Conservation (phyloP, 92 coral and sea anemone genomes). For the Plumapathes pennacea region DNA sequence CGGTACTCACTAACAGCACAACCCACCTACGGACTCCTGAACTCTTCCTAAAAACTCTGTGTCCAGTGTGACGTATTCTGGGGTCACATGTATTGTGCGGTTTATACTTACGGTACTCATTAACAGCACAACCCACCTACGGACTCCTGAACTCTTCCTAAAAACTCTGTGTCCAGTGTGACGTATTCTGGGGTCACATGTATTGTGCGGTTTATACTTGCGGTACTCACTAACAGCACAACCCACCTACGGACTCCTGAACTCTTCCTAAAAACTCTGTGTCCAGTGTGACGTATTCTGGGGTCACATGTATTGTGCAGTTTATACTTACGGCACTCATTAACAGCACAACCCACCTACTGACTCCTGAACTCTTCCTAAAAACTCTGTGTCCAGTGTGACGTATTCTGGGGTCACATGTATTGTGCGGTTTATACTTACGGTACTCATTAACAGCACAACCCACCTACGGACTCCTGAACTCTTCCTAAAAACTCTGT, state of each 20-base stretch:
- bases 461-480: conserved; percentile 85
- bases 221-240: too few relatives aligned
- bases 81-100: too few relatives aligned
- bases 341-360: too few relatives aligned
- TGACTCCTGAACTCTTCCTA: conserved; percentile 63
- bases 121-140: too few relatives aligned
- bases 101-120: too few relatives aligned
- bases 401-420: conserved; percentile 97
- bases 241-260: conserved; percentile 85
- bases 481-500: conserved; percentile 70
- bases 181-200: conserved; percentile 97
- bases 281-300: conserved; percentile 76
- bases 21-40: conserved; percentile 85
- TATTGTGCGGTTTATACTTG: too few relatives aligned
- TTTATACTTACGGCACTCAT: too few relatives aligned
- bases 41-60: conserved; percentile 70
- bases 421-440: too few relatives aligned
- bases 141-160: conserved; percentile 63
- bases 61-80: conserved; percentile 76
- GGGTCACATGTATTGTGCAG: too few relatives aligned
- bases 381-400: conserved; percentile 62
- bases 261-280: conserved; percentile 70
- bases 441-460: too few relatives aligned
- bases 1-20: too few relatives aligned
- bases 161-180: conserved; percentile 62